Evolutionary conservation across 2,113 vertebrate species (phyloP).

Genomic region (Eclectus roratus): DNA sequence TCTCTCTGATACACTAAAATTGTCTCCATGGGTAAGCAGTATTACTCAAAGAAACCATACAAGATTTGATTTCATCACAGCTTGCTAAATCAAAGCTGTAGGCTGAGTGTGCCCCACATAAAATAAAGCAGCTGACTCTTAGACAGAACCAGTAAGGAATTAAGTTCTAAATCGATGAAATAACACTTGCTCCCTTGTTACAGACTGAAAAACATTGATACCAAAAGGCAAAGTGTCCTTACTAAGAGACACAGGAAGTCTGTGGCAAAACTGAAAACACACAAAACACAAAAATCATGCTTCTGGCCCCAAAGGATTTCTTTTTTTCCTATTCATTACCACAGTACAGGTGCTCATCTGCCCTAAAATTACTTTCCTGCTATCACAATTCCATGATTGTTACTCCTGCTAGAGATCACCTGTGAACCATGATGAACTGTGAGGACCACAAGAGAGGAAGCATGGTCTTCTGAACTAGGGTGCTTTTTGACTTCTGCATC

Average conservation of each 20-base stretch:
- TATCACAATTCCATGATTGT: background rate
- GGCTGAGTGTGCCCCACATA: background rate
- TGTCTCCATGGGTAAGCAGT: background rate
- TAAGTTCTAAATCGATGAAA: background rate
- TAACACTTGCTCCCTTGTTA: background rate
- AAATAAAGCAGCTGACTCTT: background rate
- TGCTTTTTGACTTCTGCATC: background rate
- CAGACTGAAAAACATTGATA: background rate
- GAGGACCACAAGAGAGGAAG: background rate
- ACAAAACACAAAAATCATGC: background rate
- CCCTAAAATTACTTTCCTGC: background rate
- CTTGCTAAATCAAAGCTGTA: background rate
- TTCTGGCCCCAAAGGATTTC: background rate
- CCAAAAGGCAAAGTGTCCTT: background rate
- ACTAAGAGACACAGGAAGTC: background rate
- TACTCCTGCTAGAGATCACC: background rate
- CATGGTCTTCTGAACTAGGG: background rate
- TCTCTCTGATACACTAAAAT: background rate
- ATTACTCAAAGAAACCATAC: background rate
- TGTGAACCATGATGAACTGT: background rate
- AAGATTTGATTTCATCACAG: background rate
- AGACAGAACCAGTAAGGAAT: background rate
- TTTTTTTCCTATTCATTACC: background rate
- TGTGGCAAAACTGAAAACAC: background rate
- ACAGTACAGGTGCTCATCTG: background rate